A percentile compares a stretch with the other conserved stretches of the same genome.
These are phyloP conservation scores for Parnassius apollo DNA, from an alignment of 2,888 invertebrate species.

Conservation along the genomic window DNA sequence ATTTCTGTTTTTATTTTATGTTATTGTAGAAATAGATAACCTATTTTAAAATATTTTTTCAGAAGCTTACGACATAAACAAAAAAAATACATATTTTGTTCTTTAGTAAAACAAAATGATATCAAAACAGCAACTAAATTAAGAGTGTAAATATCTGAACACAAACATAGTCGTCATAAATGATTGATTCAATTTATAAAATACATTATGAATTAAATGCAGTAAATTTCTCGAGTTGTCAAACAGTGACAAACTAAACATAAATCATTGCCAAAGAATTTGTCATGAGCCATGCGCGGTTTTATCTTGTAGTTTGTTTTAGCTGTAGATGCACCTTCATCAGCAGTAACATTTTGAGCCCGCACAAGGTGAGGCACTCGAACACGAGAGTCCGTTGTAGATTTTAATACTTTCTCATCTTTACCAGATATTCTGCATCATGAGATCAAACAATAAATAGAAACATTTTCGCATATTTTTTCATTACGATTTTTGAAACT, in stretches of 20 bases:
- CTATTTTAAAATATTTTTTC: too few species aligned
- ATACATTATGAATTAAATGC: too few species aligned
- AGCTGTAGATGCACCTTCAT: constrained; percentile 61
- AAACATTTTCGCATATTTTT: not conserved
- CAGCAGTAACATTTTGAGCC: constrained; percentile 41
- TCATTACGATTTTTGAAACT: too few species aligned
- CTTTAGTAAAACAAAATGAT: too few species aligned
- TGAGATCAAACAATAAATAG: not conserved
- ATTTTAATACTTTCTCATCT: constrained; percentile 8
- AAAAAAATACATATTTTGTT: too few species aligned
- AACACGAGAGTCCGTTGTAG: constrained; percentile 33
- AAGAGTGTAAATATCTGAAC: too few species aligned
- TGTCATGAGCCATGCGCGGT: constrained; percentile 60
- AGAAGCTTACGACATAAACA: too few species aligned
- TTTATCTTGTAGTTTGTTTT: constrained; percentile 65
- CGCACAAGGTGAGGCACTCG: constrained; percentile 48
- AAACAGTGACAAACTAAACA: constrained; percentile 7
- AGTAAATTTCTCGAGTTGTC: too few species aligned
- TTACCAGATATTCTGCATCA: too few species aligned
- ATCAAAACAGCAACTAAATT: too few species aligned
- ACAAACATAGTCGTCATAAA: too few species aligned
- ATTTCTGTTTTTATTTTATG: constrained; percentile 42
- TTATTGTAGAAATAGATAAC: constrained; percentile 1
- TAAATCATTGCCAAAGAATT: constrained; percentile 54
- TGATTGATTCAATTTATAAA: too few species aligned